Evolutionary conservation across 2,888 invertebrate genomes (phyloP), one percentile per base, ranked within the genome.

Genomic region (Phalangium opilio): DNA sequence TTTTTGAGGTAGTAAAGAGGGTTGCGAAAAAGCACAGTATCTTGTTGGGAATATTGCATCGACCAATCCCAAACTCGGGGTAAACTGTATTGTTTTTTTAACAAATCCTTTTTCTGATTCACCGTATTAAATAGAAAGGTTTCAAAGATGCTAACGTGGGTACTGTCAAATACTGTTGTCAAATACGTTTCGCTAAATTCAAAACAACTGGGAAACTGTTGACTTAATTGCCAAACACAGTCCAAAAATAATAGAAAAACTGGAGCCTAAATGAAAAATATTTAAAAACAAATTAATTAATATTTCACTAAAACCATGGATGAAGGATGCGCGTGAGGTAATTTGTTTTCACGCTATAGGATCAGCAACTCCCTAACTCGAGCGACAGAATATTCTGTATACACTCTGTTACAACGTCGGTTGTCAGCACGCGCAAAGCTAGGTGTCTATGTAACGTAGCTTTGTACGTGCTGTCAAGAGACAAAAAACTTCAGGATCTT

Each of bases 131-230:
- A 91, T 50, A 91, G 74, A 70, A 93, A 93, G 34, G 90, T 90
- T 59, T 89, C 87, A 62, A 90, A 90, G 44, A 91, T 72, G 11
- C 90, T 85, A 57, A 87, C 74, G 60, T 86, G 83, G 12, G 81
- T 77, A 27, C 82, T 76, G 67, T 95, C 93, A 89, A 91, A 91
- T 20, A 95, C 65, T 0, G 86, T 81, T 1, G 87, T 86, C 56
- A 96, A 75, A 67, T 89, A 90, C 0, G 84, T 85, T 69, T 90
- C 87, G 15, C 86, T 81, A 70, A 85, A 89, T 69, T 90, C 85
- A 69, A 95, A 91, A 57, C 81, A 77, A 1, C 79, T 74, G 0
- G 90, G 90, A 67, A 79, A 87, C 70, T 93, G 91, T 58, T 79
- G 78, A 57, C 79, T 68, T 44, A 95, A 70, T 70, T 95, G 95